Evolutionary conservation across 2,797 vertebrate genomes (phyloP).

Genomic region (Cynopterus sphinx): DNA sequence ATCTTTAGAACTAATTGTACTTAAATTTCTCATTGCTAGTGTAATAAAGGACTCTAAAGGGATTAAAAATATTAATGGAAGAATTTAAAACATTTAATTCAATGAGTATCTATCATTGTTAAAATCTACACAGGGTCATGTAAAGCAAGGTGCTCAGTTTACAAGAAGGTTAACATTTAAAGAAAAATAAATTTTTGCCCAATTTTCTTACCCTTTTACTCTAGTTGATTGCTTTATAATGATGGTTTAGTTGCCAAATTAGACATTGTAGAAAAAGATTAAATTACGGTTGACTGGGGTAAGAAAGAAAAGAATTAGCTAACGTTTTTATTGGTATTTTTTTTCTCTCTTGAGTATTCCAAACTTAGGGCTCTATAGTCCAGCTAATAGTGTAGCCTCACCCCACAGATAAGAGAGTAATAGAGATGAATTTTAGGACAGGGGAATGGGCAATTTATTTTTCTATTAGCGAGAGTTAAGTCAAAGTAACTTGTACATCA

Average conservation of each 20-base stretch:
- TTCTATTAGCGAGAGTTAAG: not conserved
- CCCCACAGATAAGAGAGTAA: not conserved
- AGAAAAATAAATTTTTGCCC: not conserved
- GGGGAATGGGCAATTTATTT: not conserved
- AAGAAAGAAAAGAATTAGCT: not conserved
- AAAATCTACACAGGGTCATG: not conserved
- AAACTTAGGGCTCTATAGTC: not conserved
- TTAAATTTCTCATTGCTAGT: not conserved
- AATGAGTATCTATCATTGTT: not conserved
- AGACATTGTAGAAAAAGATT: not conserved
- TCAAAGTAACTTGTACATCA: not conserved
- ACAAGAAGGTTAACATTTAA: not conserved
- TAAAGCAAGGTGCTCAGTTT: not conserved
- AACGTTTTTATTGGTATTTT: not conserved
- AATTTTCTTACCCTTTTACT: not conserved
- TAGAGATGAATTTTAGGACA: not conserved
- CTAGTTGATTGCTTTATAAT: not conserved
- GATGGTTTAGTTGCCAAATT: not conserved
- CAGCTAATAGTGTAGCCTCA: not conserved
- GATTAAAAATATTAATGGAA: not conserved
- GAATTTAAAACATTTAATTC: not conserved
- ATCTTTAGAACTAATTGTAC: not conserved
- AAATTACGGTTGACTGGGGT: not conserved
- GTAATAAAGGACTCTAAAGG: not conserved
- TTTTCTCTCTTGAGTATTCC: not conserved